These are phyloP conservation scores for Sepiola atlantica DNA, from an alignment of 2,888 invertebrate genomes.

Conservation along the genomic window DNA sequence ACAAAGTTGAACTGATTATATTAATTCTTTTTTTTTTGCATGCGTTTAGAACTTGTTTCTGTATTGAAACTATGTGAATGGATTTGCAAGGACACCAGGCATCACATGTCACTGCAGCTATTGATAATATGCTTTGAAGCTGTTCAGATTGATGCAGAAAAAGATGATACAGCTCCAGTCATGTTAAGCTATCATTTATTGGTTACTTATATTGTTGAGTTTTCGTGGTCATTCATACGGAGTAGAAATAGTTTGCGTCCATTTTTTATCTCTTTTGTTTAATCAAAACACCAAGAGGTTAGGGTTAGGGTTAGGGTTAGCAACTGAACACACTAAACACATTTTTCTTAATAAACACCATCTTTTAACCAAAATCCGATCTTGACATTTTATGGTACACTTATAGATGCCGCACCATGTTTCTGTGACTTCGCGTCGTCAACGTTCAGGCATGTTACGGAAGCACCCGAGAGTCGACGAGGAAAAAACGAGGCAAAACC, in stretches of 20 bases:
- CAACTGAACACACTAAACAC: no score
- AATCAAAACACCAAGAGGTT: no score
- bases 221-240: neutral
- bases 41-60: neutral
- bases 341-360: no score
- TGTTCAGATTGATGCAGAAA: neutral
- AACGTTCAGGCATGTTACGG: no score
- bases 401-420: no score
- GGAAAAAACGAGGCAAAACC: no score
- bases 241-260: neutral
- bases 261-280: neutral
- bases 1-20: neutral
- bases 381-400: no score
- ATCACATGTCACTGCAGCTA: neutral
- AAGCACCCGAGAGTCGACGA: no score
- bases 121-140: neutral
- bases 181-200: neutral
- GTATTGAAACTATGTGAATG: neutral
- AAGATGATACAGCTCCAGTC: neutral
- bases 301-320: no score
- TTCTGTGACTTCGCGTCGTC: no score
- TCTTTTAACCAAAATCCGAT: no score
- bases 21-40: neutral
- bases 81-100: neutral
- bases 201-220: neutral